Conservation (phyloP, 2,797 vertebrate species). For the Alectoris magna region DNA sequence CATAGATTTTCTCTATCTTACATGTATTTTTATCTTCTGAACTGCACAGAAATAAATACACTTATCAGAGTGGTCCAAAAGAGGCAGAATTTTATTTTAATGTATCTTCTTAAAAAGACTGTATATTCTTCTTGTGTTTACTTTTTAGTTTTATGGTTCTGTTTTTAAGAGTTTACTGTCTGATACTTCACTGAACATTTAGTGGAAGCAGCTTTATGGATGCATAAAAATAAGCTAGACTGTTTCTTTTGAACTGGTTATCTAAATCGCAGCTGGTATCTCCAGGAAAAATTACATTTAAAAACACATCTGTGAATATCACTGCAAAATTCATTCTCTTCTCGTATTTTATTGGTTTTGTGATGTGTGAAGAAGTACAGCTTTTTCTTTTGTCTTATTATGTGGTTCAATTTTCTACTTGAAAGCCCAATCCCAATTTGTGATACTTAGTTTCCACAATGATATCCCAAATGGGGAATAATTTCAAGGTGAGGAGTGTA, state of each 20-base stretch:
- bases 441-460: not conserved
- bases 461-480: not conserved
- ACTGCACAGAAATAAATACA: not conserved
- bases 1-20: not conserved
- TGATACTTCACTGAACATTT: not conserved
- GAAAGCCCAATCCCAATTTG: not conserved
- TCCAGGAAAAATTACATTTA: not conserved
- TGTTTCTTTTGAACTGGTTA: not conserved
- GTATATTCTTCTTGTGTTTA: constrained; percentile 5
- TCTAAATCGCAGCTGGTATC: not conserved
- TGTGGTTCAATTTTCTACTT: not conserved
- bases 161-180: constrained; percentile 29
- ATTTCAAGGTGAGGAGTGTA: not conserved
- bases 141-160: constrained; percentile 21
- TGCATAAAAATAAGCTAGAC: constrained; percentile 18
- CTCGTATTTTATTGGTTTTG: not conserved
- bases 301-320: not conserved
- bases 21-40: not conserved
- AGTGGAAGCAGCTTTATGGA: constrained; percentile 22
- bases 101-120: not conserved
- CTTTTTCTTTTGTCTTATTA: not conserved
- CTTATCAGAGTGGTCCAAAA: not conserved
- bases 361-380: not conserved
- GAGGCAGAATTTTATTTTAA: not conserved
- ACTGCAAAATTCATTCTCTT: not conserved